These are phyloP conservation scores for Tetramorium simillimum DNA, from an alignment of 1,140 invertebrate genomes.

Conservation along the genomic window DNA sequence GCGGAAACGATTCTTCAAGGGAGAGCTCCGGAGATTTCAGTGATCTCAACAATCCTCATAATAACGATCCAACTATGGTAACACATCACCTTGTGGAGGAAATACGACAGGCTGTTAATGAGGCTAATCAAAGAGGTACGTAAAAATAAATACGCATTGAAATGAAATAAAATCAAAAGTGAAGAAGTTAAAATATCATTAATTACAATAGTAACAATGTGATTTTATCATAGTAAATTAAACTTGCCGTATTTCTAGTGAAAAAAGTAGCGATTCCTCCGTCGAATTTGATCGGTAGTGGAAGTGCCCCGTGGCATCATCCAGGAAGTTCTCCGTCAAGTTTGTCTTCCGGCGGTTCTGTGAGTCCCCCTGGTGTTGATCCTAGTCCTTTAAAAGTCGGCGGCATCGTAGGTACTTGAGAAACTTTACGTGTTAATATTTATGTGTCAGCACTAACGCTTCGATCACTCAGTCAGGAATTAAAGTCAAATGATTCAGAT, in stretches of 20 bases:
- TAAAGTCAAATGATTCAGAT: background rate
- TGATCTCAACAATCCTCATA: slow-evolving; percentile 87
- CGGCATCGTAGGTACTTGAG: slow-evolving; percentile 72
- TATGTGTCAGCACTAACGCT: slow-evolving; percentile 24
- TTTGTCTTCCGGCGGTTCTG: slow-evolving; percentile 87
- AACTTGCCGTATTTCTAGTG: slow-evolving; percentile 78
- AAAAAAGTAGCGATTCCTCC: slow-evolving; percentile 88
- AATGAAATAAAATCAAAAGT: background rate
- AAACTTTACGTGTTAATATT: background rate
- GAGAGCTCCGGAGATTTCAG: slow-evolving; percentile 88
- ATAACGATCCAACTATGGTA: slow-evolving; percentile 85
- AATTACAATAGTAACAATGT: background rate
- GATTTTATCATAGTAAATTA: slow-evolving; percentile 2
- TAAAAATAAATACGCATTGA: slow-evolving; percentile 65
- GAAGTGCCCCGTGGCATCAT: slow-evolving; percentile 81
- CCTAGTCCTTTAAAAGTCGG: slow-evolving; percentile 83
- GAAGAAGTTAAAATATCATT: background rate
- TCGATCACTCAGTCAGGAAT: slow-evolving; percentile 27
- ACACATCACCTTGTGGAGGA: slow-evolving; percentile 93
- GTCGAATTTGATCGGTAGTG: slow-evolving; percentile 79
- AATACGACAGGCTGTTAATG: slow-evolving; percentile 93
- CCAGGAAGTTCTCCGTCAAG: slow-evolving; percentile 87
- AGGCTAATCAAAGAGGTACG: slow-evolving; percentile 93
- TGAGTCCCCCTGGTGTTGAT: slow-evolving; percentile 84
- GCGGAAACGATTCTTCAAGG: slow-evolving; percentile 86